Evolutionary conservation across 1,140 invertebrate species (phyloP), one percentile per base, ranked within the genome.

Genomic region (Zelostemma sp.): DNA sequence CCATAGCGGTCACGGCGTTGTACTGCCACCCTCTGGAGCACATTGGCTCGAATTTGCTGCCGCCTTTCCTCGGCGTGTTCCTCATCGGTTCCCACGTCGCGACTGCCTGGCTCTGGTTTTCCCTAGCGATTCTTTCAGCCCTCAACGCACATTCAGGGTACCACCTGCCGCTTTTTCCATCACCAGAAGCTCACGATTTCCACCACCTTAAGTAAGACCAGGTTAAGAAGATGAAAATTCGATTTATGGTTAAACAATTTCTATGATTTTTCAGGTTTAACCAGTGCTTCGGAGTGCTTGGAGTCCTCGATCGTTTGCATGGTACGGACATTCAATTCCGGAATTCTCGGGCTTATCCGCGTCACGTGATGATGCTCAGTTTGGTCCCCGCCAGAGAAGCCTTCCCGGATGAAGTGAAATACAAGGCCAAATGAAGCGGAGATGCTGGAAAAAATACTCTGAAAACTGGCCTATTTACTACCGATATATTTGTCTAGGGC

Each of bases 1-100:
- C 25, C 3, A 28, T 28, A 28, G 25, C 25, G 33, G 89, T 97
- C 1, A 92, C 93, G 0, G 91, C 93, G 14, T 88, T 95, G 33
- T 97, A 96, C 83, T 93, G 93, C 70, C 94, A 96, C 85, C 95
- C 95, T 1, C 74, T 96, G 9, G 95, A 96, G 79, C 94, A 96
- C 81, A 86, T 95, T 41, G 88, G 95, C 43, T 93, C 93, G 17
- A 96, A 96, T 84, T 76, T 95, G 17, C 51, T 95, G 25, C 95
- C 95, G 17, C 90, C 92, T 4, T 89, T 94, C 69, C 73, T 94
- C 15, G 95, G 95, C 8, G 92, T 95, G 8, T 87, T 95, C 15
- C 75, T 96, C 0, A 88, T 94, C 85, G 91, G 93, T 6, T 93
- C 92, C 6, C 95, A 97, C 80, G 89, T 95, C 18, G 91, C 91